A percentile compares a stretch with the other conserved stretches of the same genome.
Conservation (phyloP, 2,113 vertebrate genomes). For the Pampusana beccarii region DNA sequence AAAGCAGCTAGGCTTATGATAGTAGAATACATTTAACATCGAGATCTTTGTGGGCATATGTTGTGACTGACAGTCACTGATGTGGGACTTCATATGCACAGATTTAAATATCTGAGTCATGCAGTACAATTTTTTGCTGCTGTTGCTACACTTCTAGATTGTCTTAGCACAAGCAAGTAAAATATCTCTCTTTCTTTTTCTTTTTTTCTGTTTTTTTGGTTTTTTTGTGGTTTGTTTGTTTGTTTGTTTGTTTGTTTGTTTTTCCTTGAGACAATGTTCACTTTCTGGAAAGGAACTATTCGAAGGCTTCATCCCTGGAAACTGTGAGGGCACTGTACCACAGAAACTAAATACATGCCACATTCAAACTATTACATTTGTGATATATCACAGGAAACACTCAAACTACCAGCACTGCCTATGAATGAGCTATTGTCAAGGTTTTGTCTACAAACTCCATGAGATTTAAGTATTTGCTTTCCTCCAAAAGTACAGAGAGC, state of each 20-base stretch:
- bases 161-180: not conserved
- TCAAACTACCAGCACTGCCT: not conserved
- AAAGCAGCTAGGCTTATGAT: not conserved
- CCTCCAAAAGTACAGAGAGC: not conserved
- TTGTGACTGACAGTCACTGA: not conserved
- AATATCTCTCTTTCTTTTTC: not conserved
- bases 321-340: not conserved
- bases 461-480: not conserved
- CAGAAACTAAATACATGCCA: not conserved
- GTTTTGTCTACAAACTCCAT: not conserved
- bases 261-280: not conserved
- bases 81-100: not conserved
- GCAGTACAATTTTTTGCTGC: not conserved
- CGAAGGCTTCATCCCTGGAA: not conserved
- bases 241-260: too few relatives aligned
- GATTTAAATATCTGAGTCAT: not conserved
- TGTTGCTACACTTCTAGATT: not conserved
- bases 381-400: not conserved
- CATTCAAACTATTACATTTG: not conserved
- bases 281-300: not conserved
- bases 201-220: too few relatives aligned
- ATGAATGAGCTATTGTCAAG: not conserved
- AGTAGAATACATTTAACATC: not conserved
- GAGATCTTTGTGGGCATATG: not conserved
- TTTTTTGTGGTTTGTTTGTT: too few relatives aligned